phyloP scores from a whole-genome alignment of 2,113 vertebrate genomes.

The Hypocryptadius cinnamomeus region DNA sequence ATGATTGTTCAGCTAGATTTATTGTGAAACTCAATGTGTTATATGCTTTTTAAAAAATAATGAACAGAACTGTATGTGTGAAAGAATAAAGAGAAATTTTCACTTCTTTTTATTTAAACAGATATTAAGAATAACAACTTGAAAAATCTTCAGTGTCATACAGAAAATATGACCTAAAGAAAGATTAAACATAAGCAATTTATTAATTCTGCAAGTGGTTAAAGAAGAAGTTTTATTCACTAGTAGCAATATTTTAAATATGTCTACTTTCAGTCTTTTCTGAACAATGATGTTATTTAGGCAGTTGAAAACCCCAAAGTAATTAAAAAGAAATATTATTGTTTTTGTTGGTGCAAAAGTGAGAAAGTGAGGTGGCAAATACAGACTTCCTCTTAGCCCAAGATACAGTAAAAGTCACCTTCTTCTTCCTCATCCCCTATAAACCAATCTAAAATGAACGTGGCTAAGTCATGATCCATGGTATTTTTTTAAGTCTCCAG shows the following conservation, averaged over 20 bases:
- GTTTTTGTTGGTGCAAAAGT: constrained; percentile 67
- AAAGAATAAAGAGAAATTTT: not conserved
- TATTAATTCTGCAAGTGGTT: not conserved
- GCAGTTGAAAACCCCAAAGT: constrained; percentile 67
- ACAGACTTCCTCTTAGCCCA: not conserved
- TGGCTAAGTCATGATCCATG: not conserved
- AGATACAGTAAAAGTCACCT: not conserved
- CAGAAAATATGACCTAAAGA: not conserved
- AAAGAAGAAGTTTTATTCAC: not conserved
- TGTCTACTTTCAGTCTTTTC: not conserved
- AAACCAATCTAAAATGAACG: not conserved
- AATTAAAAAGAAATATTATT: constrained; percentile 57
- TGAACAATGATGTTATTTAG: constrained; percentile 64
- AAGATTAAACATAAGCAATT: not conserved
- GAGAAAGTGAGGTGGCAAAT: constrained; percentile 46
- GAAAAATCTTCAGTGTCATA: not conserved
- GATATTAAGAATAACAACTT: not conserved
- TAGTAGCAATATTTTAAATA: not conserved
- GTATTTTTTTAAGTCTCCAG: not conserved
- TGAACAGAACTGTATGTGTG: not conserved
- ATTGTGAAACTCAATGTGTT: not conserved
- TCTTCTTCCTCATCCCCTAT: not conserved
- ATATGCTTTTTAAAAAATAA: not conserved
- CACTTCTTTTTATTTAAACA: not conserved
- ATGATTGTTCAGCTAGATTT: not conserved